phyloP scores from a whole-genome alignment of 2,113 vertebrate genomes.

The Diadophis punctatus region DNA sequence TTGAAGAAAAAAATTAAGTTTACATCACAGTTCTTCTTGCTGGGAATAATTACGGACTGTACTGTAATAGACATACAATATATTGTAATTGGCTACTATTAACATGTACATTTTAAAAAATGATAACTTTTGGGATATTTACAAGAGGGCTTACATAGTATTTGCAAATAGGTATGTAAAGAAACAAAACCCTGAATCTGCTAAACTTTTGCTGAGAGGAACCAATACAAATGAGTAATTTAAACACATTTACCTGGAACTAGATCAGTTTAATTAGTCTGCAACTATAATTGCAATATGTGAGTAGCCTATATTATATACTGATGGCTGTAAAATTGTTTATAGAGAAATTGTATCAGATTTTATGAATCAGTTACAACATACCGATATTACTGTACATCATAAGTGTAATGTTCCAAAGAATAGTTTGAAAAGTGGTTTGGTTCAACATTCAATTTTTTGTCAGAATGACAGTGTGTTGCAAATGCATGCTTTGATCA shows the following conservation, averaged over 20 bases:
- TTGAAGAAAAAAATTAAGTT: too few species aligned
- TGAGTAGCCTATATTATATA: background rate
- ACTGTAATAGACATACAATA: too few species aligned
- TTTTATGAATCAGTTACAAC: background rate
- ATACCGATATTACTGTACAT: background rate
- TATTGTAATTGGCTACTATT: background rate
- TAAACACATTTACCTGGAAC: background rate
- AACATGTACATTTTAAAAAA: background rate
- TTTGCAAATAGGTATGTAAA: background rate
- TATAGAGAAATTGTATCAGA: background rate
- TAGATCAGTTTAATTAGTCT: background rate
- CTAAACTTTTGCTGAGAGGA: background rate
- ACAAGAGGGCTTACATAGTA: background rate
- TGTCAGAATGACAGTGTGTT: background rate
- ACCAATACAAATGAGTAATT: background rate
- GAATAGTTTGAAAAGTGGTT: background rate
- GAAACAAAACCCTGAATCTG: background rate
- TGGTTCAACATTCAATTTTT: background rate
- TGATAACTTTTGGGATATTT: background rate
- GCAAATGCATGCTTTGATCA: background rate
- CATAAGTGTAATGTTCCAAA: background rate
- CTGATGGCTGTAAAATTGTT: background rate
- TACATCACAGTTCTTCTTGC: too few species aligned
- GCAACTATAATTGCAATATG: background rate
- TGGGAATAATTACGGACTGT: too few species aligned